phyloP scores from a whole-genome alignment of 2,888 invertebrate species.

The Phania funesta region DNA sequence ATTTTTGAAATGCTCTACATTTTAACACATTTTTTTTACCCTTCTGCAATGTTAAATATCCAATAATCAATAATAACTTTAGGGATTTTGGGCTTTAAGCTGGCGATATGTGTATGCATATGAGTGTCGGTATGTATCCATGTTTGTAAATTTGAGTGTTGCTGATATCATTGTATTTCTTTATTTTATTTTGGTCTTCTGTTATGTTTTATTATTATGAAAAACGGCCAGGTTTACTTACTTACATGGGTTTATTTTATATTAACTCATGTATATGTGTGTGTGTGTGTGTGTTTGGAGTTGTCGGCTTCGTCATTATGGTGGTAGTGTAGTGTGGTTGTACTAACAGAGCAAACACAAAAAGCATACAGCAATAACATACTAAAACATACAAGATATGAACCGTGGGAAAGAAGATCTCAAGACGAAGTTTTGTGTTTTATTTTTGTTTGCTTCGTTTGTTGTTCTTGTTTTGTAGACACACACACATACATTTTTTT shows the following conservation, averaged over 20 bases:
- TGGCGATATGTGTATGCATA: background rate
- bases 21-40: background rate
- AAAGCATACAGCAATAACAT: constrained; percentile 68
- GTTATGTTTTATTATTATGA: constrained; percentile 51
- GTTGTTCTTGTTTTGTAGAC: constrained; percentile 35
- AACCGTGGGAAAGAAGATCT: constrained; percentile 80
- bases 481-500: constrained; percentile 6
- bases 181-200: background rate
- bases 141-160: constrained; percentile 6
- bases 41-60: background rate
- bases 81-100: constrained; percentile 1
- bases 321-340: constrained; percentile 70
- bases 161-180: constrained; percentile 41
- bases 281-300: constrained; percentile 14
- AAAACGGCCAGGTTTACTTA: constrained; percentile 65
- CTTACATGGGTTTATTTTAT: constrained; percentile 60
- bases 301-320: constrained; percentile 65
- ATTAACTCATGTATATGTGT: background rate
- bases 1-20: too few species aligned
- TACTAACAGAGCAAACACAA: constrained; percentile 51
- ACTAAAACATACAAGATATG: constrained; percentile 77
- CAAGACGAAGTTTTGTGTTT: constrained; percentile 73
- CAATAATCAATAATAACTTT: background rate
- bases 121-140: background rate
- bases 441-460: constrained; percentile 54